Evolutionary conservation across 1,140 invertebrate genomes (phyloP).

Genomic region (Patella vulgata): DNA sequence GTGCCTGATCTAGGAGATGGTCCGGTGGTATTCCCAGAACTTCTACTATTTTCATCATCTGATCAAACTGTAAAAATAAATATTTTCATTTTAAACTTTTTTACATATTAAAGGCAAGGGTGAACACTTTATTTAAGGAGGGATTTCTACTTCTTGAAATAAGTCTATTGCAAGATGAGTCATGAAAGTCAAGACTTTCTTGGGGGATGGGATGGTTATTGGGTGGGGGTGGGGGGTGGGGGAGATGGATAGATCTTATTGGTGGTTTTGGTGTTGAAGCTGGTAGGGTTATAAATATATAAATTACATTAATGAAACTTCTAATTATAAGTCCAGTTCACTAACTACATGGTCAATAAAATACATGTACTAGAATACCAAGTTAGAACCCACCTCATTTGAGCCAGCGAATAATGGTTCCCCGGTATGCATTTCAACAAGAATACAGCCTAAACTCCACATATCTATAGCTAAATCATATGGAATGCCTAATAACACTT

Average conservation of each 20-base stretch:
- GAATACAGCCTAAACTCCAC: slow-evolving; percentile 83
- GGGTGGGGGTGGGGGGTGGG: too few relatives aligned
- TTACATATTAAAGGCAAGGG: slow-evolving; percentile 1
- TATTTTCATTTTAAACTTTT: not conserved
- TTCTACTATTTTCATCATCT: slow-evolving; percentile 99
- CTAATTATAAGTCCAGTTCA: too few relatives aligned
- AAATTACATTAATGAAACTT: too few relatives aligned
- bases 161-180: too few relatives aligned
- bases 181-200: too few relatives aligned
- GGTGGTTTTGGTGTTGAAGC: too few relatives aligned
- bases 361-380: too few relatives aligned
- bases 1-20: slow-evolving; percentile 92
- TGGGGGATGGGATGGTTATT: too few relatives aligned
- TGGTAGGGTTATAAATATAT: too few relatives aligned
- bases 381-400: slow-evolving; percentile 83
- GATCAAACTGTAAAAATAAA: slow-evolving; percentile 80
- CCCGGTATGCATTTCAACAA: slow-evolving; percentile 99
- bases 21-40: slow-evolving; percentile 91
- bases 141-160: not conserved
- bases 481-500: slow-evolving; percentile 68
- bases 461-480: slow-evolving; percentile 72
- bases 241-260: too few relatives aligned
- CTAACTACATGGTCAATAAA: too few relatives aligned
- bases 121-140: not conserved
- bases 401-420: slow-evolving; percentile 98